Evolutionary conservation across 2,888 invertebrate genomes (phyloP), one percentile per base, ranked within the genome.

Genomic region (Netelia inedita): DNA sequence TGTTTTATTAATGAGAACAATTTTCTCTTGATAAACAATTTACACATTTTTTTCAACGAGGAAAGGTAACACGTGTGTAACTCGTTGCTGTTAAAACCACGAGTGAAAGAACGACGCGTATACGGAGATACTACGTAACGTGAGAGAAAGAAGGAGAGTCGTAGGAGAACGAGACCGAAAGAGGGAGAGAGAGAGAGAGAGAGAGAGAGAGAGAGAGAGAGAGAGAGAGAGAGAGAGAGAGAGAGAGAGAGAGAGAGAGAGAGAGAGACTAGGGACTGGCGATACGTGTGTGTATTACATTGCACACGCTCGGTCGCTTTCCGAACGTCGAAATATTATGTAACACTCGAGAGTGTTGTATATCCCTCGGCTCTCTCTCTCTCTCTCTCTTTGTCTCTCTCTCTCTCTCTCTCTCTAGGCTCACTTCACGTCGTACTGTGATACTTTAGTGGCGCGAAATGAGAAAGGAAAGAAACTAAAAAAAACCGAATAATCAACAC

Each of bases 291-390:
- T 73, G 55, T 61, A 69, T 74, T 78, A 78, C 81, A 80, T 71
- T 63, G 63, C 80, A 63, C 63, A 63, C 81, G 73, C 78, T 78
- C 81, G 63, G 50, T 50, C 65, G 73, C 50, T 43, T 66, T 50
- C 43, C 80, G 73, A 81, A 69, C 81, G 63, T 53, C 81, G 74
- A 74, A 78, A 65, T 69, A 81, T 85, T 85, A 85, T 82, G 74
- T 85, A 85, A 85, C 85, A n/a, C 65, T 41, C 57, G 57, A 57
- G 57, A 59, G 53, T 53, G 10, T 61, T 66, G 59, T 79, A 71
- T 68, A 73, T 80, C 28, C 28, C 28, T 28, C 28, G 28, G 28
- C 3, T 28, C 23, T 23, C 23, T 23, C 23, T 23, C 23, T 23
- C 0, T 43, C 55, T 73, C 69, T 68, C 66, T 50, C 21, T 65